Evolutionary conservation across 64 coral and sea anemone genomes (phyloP).

Genomic region (Actinia equina): DNA sequence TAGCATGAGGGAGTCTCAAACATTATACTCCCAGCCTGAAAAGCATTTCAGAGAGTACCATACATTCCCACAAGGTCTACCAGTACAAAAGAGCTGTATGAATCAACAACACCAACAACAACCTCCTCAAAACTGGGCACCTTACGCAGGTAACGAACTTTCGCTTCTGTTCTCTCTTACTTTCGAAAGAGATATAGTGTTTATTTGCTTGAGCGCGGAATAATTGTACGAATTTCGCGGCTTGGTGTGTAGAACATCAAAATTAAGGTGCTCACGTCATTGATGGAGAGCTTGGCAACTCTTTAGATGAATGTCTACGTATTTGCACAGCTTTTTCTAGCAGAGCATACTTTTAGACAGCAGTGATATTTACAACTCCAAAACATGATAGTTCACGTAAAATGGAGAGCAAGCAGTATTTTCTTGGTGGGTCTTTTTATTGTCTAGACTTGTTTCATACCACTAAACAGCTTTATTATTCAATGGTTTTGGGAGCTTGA

Average conservation of each 20-base stretch:
- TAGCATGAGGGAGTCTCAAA: background rate
- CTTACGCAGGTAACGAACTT: constrained; percentile 13
- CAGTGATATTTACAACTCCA: background rate
- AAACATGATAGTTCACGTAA: background rate
- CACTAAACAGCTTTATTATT: background rate
- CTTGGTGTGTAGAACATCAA: background rate
- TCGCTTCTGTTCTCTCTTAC: background rate
- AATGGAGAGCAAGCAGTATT: background rate
- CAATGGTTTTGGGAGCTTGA: background rate
- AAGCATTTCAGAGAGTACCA: constrained; percentile 4
- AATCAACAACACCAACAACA: constrained; percentile 15
- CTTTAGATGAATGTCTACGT: background rate
- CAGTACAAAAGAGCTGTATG: background rate
- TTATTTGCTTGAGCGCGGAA: background rate
- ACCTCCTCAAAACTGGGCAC: constrained; percentile 14
- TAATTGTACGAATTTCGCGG: background rate
- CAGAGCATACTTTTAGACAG: background rate
- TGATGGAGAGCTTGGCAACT: background rate
- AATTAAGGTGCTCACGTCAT: background rate
- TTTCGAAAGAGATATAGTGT: background rate
- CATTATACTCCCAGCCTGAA: background rate
- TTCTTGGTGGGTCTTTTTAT: background rate
- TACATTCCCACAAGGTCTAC: background rate
- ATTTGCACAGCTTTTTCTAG: background rate
- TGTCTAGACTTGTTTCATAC: background rate